Evolutionary conservation across 2,888 invertebrate genomes (phyloP).

Genomic region (Agonopterix arenella): DNA sequence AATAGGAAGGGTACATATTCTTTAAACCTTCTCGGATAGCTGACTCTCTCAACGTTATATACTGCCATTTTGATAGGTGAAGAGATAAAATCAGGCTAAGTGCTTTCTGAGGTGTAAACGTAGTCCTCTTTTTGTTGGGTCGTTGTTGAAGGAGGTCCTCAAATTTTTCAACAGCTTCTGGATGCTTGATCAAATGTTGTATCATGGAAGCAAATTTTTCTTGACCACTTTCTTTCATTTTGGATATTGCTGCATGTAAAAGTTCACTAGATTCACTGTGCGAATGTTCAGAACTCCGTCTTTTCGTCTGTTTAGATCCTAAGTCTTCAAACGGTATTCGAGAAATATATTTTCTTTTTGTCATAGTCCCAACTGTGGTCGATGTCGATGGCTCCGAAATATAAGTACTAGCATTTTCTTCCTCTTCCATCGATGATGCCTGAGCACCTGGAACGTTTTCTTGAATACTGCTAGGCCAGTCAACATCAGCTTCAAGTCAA

Average conservation of each 20-base stretch:
- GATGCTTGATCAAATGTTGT: conserved; percentile 4
- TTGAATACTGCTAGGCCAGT: conserved; percentile 2
- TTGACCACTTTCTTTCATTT: conserved; percentile 4
- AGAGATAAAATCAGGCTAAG: conserved; percentile 1
- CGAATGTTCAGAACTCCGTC: conserved; percentile 1
- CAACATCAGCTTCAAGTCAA: conserved; percentile 2
- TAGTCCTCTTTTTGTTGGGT: neutral
- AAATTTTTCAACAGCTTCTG: conserved; percentile 3
- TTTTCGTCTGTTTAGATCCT: neutral
- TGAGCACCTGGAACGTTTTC: neutral
- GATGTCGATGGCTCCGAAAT: conserved; percentile 1
- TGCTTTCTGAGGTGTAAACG: conserved; percentile 1
- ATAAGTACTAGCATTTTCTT: neutral
- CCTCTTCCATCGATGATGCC: neutral
- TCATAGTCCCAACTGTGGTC: conserved; percentile 1
- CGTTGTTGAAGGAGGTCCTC: neutral
- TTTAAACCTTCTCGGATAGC: conserved; percentile 2
- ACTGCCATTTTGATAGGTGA: conserved; percentile 5
- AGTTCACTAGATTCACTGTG: neutral
- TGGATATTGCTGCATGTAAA: conserved; percentile 2
- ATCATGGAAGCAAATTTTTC: conserved; percentile 3
- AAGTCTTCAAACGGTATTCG: conserved; percentile 1
- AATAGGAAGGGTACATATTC: conserved; percentile 4
- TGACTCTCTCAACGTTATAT: conserved; percentile 2
- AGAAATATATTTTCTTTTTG: neutral